Percentiles rank a stretch among this genome's conserved stretches.
Evolutionary conservation across 2,113 vertebrate genomes (phyloP).

Genomic region (Muntiacus reevesi): DNA sequence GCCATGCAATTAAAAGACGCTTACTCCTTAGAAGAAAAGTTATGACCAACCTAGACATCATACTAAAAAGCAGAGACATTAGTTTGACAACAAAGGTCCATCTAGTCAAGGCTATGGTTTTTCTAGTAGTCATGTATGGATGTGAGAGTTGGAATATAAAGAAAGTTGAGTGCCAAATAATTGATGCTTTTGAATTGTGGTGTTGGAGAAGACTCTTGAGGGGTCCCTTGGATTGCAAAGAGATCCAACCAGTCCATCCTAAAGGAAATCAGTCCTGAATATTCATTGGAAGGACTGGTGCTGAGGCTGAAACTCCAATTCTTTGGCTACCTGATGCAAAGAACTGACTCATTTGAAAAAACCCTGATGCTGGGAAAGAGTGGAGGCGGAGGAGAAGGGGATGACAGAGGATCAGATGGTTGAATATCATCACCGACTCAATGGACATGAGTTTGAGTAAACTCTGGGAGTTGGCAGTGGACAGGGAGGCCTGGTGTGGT

Average conservation of each 20-base stretch:
- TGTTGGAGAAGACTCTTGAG: not conserved
- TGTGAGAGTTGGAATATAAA: not conserved
- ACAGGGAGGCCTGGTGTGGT: not conserved
- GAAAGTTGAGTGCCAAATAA: not conserved
- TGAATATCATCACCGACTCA: not conserved
- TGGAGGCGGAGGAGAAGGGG: not conserved
- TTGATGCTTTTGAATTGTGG: not conserved
- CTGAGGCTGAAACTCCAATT: not conserved
- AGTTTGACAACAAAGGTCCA: not conserved
- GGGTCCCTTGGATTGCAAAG: not conserved
- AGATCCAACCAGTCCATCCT: not conserved
- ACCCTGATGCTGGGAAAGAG: not conserved
- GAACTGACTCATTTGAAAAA: not conserved
- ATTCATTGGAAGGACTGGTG: not conserved
- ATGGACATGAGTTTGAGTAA: not conserved
- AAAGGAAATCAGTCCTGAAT: not conserved
- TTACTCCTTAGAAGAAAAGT: not conserved
- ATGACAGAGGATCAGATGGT: not conserved
- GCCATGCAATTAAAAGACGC: not conserved
- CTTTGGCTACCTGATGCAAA: not conserved
- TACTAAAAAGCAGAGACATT: not conserved
- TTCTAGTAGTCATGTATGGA: not conserved
- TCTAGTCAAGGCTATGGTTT: not conserved
- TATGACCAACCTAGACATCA: not conserved
- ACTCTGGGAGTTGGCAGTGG: not conserved